Evolutionary conservation across 2,888 invertebrate species (phyloP).

Genomic region (Mimumesa dahlbomi): DNA sequence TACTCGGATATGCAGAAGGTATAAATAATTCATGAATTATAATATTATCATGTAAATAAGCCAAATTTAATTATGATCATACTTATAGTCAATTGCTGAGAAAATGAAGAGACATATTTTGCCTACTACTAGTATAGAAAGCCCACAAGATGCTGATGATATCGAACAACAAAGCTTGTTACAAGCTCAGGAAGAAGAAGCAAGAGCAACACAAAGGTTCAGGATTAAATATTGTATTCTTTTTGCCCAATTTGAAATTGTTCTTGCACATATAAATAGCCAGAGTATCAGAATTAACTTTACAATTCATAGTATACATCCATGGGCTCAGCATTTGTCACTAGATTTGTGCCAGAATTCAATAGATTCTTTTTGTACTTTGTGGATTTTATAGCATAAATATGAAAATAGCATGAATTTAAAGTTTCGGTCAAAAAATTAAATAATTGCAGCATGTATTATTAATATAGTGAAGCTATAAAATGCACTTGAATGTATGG

Average conservation of each 20-base stretch:
- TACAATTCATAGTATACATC: too few relatives aligned
- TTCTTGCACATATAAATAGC: slow-evolving; percentile 1
- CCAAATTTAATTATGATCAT: too few relatives aligned
- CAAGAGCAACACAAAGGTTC: slow-evolving; percentile 72
- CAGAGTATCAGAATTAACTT: slow-evolving; percentile 7
- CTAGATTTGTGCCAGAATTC: neutral
- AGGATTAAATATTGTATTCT: slow-evolving; percentile 12
- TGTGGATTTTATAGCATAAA: slow-evolving; percentile 34
- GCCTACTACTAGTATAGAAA: slow-evolving; percentile 66
- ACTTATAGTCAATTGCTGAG: slow-evolving; percentile 73
- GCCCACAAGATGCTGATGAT: slow-evolving; percentile 66
- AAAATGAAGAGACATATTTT: slow-evolving; percentile 77
- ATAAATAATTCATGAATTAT: slow-evolving; percentile 35
- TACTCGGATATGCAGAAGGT: slow-evolving; percentile 92
- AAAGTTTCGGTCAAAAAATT: slow-evolving; percentile 47
- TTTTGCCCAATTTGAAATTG: too few relatives aligned
- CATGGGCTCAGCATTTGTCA: too few relatives aligned
- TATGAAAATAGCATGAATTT: slow-evolving; percentile 29
- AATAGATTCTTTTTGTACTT: slow-evolving; percentile 23
- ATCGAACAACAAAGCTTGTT: slow-evolving; percentile 71
- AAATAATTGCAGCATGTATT: slow-evolving; percentile 53
- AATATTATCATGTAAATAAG: too few relatives aligned
- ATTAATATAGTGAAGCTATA: slow-evolving; percentile 55
- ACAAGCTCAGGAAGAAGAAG: slow-evolving; percentile 73
- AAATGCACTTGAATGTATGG: slow-evolving; percentile 47